Conservation (phyloP, 2,888 invertebrate species). For the Andrena praecox region DNA sequence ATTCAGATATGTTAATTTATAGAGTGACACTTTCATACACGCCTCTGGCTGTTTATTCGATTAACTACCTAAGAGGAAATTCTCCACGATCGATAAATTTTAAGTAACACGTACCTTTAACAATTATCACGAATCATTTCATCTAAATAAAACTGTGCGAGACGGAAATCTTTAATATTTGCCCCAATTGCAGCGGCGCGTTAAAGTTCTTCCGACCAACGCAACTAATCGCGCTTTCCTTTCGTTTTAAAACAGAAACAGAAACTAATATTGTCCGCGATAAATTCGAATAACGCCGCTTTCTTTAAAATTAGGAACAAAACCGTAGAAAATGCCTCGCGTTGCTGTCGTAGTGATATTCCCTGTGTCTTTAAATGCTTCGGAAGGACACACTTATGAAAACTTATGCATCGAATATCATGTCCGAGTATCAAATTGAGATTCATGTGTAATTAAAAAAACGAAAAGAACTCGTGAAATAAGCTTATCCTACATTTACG, state of each 20-base stretch:
- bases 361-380: conserved; percentile 70
- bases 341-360: conserved; percentile 45
- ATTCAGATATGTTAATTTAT: conserved; percentile 37
- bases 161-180: conserved; percentile 25
- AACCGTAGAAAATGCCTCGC: conserved; percentile 70
- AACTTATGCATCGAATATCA: conserved; percentile 60
- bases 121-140: conserved; percentile 24
- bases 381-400: conserved; percentile 55
- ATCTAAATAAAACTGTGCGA: conserved; percentile 26
- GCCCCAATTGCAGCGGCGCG: conserved; percentile 6
- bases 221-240: conserved; percentile 2
- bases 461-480: conserved; percentile 21
- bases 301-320: conserved; percentile 68
- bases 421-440: conserved; percentile 72
- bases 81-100: conserved; percentile 19
- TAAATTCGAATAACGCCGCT: conserved; percentile 26
- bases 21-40: conserved; percentile 20
- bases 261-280: conserved; percentile 19
- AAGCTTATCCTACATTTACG: conserved; percentile 71
- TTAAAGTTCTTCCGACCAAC: conserved; percentile 11
- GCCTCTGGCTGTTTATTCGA: conserved; percentile 26
- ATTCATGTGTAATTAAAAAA: conserved; percentile 60
- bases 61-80: conserved; percentile 25
- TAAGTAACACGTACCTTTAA: conserved; percentile 51
- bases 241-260: background rate